Percentiles rank a stretch among this genome's conserved stretches.
Evolutionary conservation across 2,113 vertebrate genomes (phyloP).

Genomic region (Boleophthalmus pectinirostris): DNA sequence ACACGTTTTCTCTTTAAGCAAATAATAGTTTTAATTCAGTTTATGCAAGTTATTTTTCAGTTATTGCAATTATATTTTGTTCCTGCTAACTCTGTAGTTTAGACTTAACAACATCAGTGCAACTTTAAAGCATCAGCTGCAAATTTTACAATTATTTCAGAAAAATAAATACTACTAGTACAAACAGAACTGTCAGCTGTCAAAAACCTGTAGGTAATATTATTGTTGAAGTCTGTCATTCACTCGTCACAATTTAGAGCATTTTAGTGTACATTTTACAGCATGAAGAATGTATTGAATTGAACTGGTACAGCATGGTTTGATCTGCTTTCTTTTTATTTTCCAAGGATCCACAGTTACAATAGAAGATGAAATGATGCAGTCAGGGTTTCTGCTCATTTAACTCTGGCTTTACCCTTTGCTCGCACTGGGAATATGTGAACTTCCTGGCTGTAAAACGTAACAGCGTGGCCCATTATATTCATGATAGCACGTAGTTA

Average conservation of each 20-base stretch:
- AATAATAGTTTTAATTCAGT: no score
- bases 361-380: conserved; percentile 16
- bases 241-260: neutral
- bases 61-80: no score
- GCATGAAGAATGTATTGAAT: neutral
- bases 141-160: neutral
- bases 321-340: neutral
- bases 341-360: neutral
- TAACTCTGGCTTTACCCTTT: conserved; percentile 14
- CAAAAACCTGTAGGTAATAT: neutral
- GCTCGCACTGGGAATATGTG: conserved; percentile 37
- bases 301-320: no score
- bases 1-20: no score
- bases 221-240: neutral
- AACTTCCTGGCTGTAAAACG: conserved; percentile 53
- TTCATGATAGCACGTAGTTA: conserved; percentile 63
- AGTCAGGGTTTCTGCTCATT: conserved; percentile 18
- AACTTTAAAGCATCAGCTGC: neutral
- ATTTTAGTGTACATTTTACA: neutral
- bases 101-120: no score
- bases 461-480: conserved; percentile 56
- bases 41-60: no score
- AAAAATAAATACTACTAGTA: no score
- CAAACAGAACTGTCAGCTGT: no score
- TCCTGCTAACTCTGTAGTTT: no score